Conservation (phyloP, 2,797 vertebrate species). For the Fistularia tabacaria region DNA sequence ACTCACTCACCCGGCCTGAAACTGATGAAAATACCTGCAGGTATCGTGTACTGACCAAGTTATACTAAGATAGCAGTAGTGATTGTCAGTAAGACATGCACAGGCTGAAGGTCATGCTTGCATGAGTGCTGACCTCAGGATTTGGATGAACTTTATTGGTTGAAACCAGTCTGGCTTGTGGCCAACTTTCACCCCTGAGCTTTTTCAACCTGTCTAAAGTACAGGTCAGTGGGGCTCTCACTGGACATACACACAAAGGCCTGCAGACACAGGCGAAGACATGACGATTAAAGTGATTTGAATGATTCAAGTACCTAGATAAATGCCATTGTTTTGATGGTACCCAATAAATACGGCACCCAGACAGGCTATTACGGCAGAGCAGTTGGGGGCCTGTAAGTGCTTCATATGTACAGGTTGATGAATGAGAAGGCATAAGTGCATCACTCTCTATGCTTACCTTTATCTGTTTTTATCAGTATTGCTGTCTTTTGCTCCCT, state of each 20-base stretch:
- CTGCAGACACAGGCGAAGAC: conserved; percentile 22
- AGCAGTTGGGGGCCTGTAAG: conserved; percentile 39
- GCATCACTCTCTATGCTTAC: conserved; percentile 63
- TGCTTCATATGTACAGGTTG: conserved; percentile 37
- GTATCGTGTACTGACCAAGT: conserved; percentile 4
- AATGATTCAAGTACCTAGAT: conserved; percentile 15
- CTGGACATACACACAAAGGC: conserved; percentile 11
- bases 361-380: conserved; percentile 60
- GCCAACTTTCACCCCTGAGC: conserved; percentile 21
- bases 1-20: conserved; percentile 7
- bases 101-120: conserved; percentile 39
- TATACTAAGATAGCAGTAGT: conserved; percentile 2
- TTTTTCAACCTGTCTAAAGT: conserved; percentile 15
- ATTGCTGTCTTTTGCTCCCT: conserved; percentile 50
- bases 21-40: conserved; percentile 5
- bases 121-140: conserved; percentile 33
- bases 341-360: conserved; percentile 55
- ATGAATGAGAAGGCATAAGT: conserved; percentile 70
- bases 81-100: conserved; percentile 13
- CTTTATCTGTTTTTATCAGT: conserved; percentile 65
- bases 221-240: conserved; percentile 32
- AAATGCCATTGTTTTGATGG: conserved; percentile 65
- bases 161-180: conserved; percentile 2
- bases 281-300: conserved; percentile 46
- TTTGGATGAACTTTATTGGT: conserved; percentile 55